Conservation (phyloP, 2,888 invertebrate genomes). For the Sinhomidia bicolor region DNA sequence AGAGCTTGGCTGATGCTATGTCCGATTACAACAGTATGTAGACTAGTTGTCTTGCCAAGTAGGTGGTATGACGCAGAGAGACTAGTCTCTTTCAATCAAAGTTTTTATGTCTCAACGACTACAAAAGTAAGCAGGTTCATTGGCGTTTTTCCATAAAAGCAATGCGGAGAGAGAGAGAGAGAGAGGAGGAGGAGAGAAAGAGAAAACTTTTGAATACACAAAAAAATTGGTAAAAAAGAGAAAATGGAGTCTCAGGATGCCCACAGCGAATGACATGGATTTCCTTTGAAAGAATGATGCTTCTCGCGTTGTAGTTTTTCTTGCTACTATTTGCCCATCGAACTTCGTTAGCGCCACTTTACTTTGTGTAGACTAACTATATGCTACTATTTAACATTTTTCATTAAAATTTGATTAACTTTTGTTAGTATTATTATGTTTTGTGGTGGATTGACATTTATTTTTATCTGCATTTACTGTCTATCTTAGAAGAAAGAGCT, state of each 20-base stretch:
- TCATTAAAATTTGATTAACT: too few species aligned
- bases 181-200: background rate
- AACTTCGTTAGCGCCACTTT: too few species aligned
- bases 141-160: background rate
- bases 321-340: too few species aligned
- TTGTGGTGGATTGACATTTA: too few species aligned
- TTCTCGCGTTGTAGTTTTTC: too few species aligned
- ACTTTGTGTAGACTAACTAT: too few species aligned
- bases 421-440: too few species aligned
- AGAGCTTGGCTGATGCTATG: background rate
- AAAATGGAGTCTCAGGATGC: constrained; percentile 15
- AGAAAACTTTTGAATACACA: too few species aligned
- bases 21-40: background rate
- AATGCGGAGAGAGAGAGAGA: background rate
- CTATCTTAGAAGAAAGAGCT: too few species aligned
- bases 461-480: too few species aligned
- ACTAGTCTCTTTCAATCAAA: constrained; percentile 34
- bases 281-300: background rate
- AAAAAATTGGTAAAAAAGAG: background rate
- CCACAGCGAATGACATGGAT: background rate
- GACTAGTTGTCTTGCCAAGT: background rate
- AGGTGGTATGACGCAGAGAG: background rate
- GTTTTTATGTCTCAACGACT: constrained; percentile 6
- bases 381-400: too few species aligned
- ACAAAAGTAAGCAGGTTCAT: background rate